Percentiles rank a stretch among this genome's conserved stretches.
phyloP scores from a whole-genome alignment of 2,888 invertebrate genomes.

The Drosophila percnosoma region DNA sequence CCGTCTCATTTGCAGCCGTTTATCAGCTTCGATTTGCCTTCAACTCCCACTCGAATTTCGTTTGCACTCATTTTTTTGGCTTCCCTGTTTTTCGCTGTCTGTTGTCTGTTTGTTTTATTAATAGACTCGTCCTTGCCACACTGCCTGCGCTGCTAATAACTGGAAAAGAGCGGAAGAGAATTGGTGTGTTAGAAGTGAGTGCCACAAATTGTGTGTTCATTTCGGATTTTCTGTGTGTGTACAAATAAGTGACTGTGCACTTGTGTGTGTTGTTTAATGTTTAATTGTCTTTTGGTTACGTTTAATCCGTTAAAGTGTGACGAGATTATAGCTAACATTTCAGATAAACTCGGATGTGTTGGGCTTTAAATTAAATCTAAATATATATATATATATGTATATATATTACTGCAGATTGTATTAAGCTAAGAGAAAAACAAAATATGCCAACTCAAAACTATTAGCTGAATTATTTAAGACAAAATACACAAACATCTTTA shows the following conservation, averaged over 20 bases:
- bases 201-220: constrained; percentile 51
- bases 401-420: not conserved
- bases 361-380: not conserved
- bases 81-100: constrained; percentile 12
- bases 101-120: constrained; percentile 64
- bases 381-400: not conserved
- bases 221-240: constrained; percentile 52
- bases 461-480: not conserved
- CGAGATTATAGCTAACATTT: constrained; percentile 25
- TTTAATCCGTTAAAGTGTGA: constrained; percentile 39
- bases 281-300: constrained; percentile 52
- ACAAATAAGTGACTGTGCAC: constrained; percentile 35
- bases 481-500: not conserved
- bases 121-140: constrained; percentile 62
- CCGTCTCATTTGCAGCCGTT: constrained; percentile 54
- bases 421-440: not conserved
- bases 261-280: constrained; percentile 7
- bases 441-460: not conserved
- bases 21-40: constrained; percentile 54
- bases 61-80: constrained; percentile 13
- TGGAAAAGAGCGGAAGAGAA: constrained; percentile 58
- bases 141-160: constrained; percentile 55
- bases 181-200: constrained; percentile 47
- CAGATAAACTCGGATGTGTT: not conserved
- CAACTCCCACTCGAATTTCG: constrained; percentile 5